phyloP scores from a whole-genome alignment of 2,797 vertebrate species.

The Myotis daubentonii region DNA sequence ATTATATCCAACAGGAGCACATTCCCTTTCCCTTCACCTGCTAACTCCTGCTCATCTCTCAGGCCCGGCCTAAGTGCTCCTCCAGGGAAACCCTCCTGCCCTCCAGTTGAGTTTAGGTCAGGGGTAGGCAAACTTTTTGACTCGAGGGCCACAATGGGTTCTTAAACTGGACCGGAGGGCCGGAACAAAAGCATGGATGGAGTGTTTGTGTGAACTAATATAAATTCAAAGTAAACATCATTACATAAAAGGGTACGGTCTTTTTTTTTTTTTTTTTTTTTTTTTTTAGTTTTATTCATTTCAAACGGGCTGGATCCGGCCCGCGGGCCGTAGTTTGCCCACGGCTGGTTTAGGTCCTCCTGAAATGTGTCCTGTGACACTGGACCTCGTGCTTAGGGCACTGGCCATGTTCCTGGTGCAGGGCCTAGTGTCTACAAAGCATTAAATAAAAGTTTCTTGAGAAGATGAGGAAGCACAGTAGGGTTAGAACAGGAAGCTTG shows the following conservation, averaged over 20 bases:
- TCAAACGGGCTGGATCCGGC: too few relatives aligned
- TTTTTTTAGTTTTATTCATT: too few relatives aligned
- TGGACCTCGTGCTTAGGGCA: neutral
- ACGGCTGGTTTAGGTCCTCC: neutral
- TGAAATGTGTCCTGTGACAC: neutral
- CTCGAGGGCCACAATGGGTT: too few relatives aligned
- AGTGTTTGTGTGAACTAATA: too few relatives aligned
- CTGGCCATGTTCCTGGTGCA: neutral
- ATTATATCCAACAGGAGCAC: neutral
- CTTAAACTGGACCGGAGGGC: too few relatives aligned
- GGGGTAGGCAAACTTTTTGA: too few relatives aligned
- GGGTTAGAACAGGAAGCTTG: neutral
- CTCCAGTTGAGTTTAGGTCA: neutral
- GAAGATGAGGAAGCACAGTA: neutral
- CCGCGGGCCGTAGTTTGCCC: too few relatives aligned
- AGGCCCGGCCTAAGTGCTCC: neutral
- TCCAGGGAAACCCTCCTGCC: neutral
- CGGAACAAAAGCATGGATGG: too few relatives aligned
- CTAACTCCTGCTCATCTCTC: neutral
- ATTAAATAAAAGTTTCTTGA: neutral
- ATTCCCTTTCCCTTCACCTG: neutral
- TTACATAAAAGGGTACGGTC: too few relatives aligned
- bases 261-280: too few relatives aligned
- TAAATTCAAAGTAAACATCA: too few relatives aligned
- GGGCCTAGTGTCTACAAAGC: neutral